phyloP scores from a whole-genome alignment of 2,888 invertebrate species.

The Cephus spinipes region DNA sequence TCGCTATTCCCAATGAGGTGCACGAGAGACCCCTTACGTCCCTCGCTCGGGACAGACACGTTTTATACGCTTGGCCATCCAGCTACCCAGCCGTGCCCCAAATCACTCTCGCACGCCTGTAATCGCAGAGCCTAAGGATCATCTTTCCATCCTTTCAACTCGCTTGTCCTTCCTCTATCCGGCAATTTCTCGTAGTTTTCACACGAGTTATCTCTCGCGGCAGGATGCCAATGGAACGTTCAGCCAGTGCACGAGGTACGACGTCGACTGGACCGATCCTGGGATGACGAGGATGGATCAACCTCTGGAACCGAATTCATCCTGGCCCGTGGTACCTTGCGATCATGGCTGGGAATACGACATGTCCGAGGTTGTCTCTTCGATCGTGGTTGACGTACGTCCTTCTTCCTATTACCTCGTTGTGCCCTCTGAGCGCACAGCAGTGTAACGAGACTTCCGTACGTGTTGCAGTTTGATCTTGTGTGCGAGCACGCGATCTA shows the following conservation, averaged over 20 bases:
- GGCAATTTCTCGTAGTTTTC: no score
- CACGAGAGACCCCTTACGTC: not conserved
- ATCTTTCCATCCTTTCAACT: no score
- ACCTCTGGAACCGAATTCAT: constrained; percentile 67
- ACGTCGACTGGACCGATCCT: constrained; percentile 78
- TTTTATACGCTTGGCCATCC: no score
- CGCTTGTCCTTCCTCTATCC: no score
- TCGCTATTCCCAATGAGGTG: constrained; percentile 73
- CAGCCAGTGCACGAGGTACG: constrained; percentile 80
- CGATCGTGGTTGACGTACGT: constrained; percentile 81
- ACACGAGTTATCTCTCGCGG: constrained; percentile 34
- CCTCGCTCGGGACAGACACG: no score
- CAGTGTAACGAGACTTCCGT: constrained; percentile 16
- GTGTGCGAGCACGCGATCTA: constrained; percentile 90
- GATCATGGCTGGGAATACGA: constrained; percentile 85
- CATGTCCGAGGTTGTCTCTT: constrained; percentile 76
- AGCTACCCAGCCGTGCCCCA: no score
- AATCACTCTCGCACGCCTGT: no score
- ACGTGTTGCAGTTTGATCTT: constrained; percentile 82
- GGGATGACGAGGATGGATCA: constrained; percentile 53
- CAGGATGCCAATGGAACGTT: constrained; percentile 68
- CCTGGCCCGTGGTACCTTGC: constrained; percentile 78
- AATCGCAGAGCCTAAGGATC: no score
- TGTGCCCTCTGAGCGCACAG: not conserved
- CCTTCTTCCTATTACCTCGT: not conserved